A percentile compares a stretch with the other conserved stretches of the same genome.
phyloP scores from a whole-genome alignment of 1,140 invertebrate species.

The Drosophila ficusphila region DNA sequence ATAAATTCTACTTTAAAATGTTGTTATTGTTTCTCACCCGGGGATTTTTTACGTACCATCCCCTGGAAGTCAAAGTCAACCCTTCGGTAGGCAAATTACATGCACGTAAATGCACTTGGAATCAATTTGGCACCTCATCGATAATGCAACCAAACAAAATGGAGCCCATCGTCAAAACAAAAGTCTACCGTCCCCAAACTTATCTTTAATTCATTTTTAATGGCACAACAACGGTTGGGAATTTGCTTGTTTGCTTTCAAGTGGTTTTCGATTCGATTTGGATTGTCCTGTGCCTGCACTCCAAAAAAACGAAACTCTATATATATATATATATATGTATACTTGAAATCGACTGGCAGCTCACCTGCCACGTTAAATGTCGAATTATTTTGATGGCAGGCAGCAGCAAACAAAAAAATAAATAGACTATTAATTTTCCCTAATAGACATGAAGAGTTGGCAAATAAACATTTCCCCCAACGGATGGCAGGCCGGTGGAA shows the following conservation, averaged over 20 bases:
- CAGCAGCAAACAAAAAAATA: slow-evolving; percentile 66
- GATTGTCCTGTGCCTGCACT: neutral
- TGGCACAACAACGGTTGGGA: slow-evolving; percentile 62
- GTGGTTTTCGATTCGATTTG: slow-evolving; percentile 45
- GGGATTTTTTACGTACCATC: no score
- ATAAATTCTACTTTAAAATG: neutral
- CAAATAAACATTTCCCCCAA: slow-evolving; percentile 18
- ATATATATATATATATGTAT: no score
- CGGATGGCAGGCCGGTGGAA: neutral
- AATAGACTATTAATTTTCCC: slow-evolving; percentile 79
- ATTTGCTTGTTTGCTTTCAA: slow-evolving; percentile 63
- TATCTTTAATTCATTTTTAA: slow-evolving; percentile 75
- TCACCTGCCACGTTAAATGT: slow-evolving; percentile 68
- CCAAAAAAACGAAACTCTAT: neutral
- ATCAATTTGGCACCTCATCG: slow-evolving; percentile 76
- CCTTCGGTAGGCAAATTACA: slow-evolving; percentile 34
- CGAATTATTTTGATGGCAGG: slow-evolving; percentile 78
- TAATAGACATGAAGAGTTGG: slow-evolving; percentile 66
- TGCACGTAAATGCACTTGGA: slow-evolving; percentile 74
- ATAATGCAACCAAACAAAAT: slow-evolving; percentile 77
- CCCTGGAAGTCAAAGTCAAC: neutral
- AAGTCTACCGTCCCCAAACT: slow-evolving; percentile 3
- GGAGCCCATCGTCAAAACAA: slow-evolving; percentile 56
- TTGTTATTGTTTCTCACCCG: neutral
- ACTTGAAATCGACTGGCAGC: slow-evolving; percentile 20